Conservation (phyloP, 2,113 vertebrate genomes). For the Semicossyphus pulcher region DNA sequence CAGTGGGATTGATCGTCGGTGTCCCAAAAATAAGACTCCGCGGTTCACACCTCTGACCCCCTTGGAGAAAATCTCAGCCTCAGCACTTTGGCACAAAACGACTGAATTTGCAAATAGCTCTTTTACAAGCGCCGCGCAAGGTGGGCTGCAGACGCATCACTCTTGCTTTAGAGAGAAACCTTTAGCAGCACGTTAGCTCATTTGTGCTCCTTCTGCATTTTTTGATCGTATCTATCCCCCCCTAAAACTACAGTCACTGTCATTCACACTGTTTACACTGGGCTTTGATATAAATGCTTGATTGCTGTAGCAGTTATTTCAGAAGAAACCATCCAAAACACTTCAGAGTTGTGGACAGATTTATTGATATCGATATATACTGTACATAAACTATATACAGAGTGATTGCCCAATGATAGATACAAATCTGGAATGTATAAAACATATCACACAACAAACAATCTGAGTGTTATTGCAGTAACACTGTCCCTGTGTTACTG, state of each 20-base stretch:
- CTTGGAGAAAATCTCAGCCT: not conserved
- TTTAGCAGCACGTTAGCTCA: no score
- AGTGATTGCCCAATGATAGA: not conserved
- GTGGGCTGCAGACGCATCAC: no score
- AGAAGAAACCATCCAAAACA: no score
- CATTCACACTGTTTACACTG: no score
- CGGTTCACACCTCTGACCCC: constrained; percentile 7
- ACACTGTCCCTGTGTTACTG: not conserved
- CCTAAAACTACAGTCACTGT: no score
- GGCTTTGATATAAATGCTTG: no score
- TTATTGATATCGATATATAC: constrained; percentile 43
- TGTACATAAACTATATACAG: constrained; percentile 29
- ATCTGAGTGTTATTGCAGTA: not conserved
- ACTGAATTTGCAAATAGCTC: not conserved
- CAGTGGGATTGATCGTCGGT: not conserved
- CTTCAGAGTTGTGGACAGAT: constrained; percentile 2
- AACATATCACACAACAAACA: not conserved
- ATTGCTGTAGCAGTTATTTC: not conserved
- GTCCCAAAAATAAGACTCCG: constrained; percentile 7
- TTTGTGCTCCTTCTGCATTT: no score
- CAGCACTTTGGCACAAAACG: no score
- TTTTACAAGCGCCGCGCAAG: not conserved
- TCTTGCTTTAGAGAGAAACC: no score
- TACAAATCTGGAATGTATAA: not conserved
- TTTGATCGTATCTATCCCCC: no score